Evolutionary conservation across 1,140 invertebrate genomes (phyloP).

Genomic region (Anastrepha ludens): DNA sequence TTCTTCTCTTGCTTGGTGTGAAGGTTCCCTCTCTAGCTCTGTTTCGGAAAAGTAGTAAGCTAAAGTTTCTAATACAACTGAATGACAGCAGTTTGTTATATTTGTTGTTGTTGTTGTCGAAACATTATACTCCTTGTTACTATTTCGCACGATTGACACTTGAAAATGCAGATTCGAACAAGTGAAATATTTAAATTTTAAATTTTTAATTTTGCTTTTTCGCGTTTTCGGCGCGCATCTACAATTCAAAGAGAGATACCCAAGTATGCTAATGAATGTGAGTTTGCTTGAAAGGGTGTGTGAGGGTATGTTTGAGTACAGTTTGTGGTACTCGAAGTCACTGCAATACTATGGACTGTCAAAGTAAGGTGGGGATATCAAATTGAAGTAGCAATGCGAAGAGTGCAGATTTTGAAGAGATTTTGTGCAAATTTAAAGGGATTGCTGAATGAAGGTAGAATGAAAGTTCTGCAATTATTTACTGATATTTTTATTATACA

Average conservation of each 20-base stretch:
- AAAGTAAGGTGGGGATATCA: too few relatives aligned
- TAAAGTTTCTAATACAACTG: too few relatives aligned
- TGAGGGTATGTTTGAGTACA: neutral
- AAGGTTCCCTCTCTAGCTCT: too few relatives aligned
- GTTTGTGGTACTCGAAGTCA: neutral
- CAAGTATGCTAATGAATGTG: neutral
- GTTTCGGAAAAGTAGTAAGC: too few relatives aligned
- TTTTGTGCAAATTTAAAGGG: too few relatives aligned
- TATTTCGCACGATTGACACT: conserved; percentile 35
- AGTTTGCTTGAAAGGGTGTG: neutral
- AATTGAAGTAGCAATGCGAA: neutral
- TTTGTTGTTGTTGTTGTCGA: neutral
- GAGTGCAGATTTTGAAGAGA: too few relatives aligned
- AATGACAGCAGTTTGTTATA: too few relatives aligned
- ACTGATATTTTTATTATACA: too few relatives aligned
- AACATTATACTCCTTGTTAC: neutral
- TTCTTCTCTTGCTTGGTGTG: neutral
- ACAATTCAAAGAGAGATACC: neutral
- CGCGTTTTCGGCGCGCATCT: neutral
- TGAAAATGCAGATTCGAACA: conserved; percentile 27
- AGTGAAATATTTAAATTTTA: conserved; percentile 50
- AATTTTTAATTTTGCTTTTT: conserved; percentile 51
- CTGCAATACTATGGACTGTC: too few relatives aligned
- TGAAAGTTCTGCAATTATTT: too few relatives aligned
- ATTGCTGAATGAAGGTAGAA: too few relatives aligned